phyloP scores from a whole-genome alignment of 2,113 vertebrate species.

The Periophthalmodon schlosseri region DNA sequence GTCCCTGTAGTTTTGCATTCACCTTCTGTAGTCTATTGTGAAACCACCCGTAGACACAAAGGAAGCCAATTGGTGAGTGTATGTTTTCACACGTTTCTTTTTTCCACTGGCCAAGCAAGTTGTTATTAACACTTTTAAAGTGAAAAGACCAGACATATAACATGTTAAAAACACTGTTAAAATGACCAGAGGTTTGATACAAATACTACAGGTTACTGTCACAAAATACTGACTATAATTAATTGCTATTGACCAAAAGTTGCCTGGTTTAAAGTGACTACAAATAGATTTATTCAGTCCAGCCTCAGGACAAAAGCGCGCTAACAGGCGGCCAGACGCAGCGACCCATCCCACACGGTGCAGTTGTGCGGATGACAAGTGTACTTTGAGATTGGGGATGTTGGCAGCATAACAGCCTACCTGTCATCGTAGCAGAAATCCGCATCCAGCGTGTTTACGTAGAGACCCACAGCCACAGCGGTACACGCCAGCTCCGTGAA shows the following conservation, averaged over 20 bases:
- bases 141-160: background rate
- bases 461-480: constrained; percentile 90
- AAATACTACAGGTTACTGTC: too few relatives aligned
- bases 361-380: constrained; percentile 41
- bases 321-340: constrained; percentile 22
- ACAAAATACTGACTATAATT: background rate
- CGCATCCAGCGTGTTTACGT: constrained; percentile 89
- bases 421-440: constrained; percentile 99
- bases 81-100: background rate
- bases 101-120: background rate
- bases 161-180: background rate
- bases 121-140: background rate
- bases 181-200: background rate
- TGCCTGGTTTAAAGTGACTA: constrained; percentile 9
- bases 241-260: background rate
- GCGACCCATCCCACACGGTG: constrained; percentile 7
- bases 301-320: constrained; percentile 30
- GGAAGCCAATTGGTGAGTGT: background rate
- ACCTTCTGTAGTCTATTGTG: background rate
- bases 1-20: background rate
- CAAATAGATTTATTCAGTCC: constrained; percentile 32
- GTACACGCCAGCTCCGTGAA: constrained; percentile 91
- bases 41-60: background rate
- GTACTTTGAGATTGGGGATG: constrained; percentile 32
- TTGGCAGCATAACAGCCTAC: constrained; percentile 67